Evolutionary conservation across 1,140 invertebrate genomes (phyloP).

Genomic region (Glossosoma conforme): DNA sequence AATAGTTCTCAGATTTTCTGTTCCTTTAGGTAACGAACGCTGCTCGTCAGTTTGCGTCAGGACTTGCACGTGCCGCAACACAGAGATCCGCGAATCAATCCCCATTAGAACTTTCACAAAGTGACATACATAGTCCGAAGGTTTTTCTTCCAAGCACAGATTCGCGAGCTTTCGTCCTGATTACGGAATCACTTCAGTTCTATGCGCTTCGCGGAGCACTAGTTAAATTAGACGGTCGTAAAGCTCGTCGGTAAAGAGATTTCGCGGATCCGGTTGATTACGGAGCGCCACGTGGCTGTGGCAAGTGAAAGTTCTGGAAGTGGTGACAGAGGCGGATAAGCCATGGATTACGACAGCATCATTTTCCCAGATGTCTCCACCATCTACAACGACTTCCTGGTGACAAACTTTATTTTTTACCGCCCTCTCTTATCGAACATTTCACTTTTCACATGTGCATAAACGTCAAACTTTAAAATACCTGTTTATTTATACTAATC

Average conservation of each 20-base stretch:
- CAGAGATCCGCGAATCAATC: neutral
- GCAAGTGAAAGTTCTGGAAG: neutral
- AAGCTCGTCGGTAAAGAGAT: no score
- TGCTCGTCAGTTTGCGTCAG: conserved; percentile 27
- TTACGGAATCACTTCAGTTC: no score
- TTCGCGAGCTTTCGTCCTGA: neutral
- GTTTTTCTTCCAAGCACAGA: neutral
- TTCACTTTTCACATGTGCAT: no score
- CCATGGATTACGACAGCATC: conserved; percentile 32
- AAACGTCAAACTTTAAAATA: no score
- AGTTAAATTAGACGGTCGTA: no score
- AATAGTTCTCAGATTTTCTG: conserved; percentile 27
- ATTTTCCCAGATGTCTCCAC: conserved; percentile 28
- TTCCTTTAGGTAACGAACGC: conserved; percentile 27
- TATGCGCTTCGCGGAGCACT: no score
- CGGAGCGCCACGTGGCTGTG: conserved; percentile 3
- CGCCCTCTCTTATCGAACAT: no score
- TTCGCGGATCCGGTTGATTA: no score
- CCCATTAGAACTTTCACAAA: no score
- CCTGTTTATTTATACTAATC: no score
- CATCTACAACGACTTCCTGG: conserved; percentile 29
- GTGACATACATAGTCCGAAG: neutral
- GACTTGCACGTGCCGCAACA: neutral
- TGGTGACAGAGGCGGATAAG: neutral
- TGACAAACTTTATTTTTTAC: conserved; percentile 7